These are phyloP conservation scores for Taurulus bubalis DNA, from an alignment of 2,113 vertebrate genomes.

Conservation along the genomic window DNA sequence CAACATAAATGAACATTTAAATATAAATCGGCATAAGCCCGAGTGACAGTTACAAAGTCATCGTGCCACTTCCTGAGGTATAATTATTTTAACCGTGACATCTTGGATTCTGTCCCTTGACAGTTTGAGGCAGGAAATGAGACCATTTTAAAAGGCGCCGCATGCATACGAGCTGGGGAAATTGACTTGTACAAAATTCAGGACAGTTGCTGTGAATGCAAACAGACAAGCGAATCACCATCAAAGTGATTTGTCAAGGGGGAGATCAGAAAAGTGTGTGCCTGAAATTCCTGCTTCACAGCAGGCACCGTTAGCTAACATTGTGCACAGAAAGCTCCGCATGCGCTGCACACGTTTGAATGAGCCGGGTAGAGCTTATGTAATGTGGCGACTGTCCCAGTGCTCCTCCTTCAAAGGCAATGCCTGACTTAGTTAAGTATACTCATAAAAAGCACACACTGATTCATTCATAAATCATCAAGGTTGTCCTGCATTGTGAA, in stretches of 20 bases:
- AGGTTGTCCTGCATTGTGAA: constrained; percentile 44
- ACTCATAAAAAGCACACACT: constrained; percentile 33
- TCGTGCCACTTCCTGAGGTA: constrained; percentile 47
- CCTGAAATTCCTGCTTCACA: constrained; percentile 53
- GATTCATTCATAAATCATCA: constrained; percentile 62
- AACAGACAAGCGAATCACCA: constrained; percentile 69
- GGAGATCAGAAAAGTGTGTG: constrained; percentile 38
- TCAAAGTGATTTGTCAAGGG: constrained; percentile 69
- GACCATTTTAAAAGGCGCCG: constrained; percentile 48
- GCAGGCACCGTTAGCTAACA: constrained; percentile 31
- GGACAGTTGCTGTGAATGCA: constrained; percentile 58
- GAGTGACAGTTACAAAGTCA: constrained; percentile 63
- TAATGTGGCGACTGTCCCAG: constrained; percentile 45
- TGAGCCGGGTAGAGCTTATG: constrained; percentile 30
- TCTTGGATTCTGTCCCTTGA: constrained; percentile 41
- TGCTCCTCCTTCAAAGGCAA: constrained; percentile 56
- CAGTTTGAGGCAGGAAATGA: constrained; percentile 56
- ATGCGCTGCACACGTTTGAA: constrained; percentile 24
- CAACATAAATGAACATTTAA: constrained; percentile 57
- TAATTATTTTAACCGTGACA: constrained; percentile 71
- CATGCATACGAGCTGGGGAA: constrained; percentile 29
- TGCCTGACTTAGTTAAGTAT: constrained; percentile 40
- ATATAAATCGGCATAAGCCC: constrained; percentile 68
- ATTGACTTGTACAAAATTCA: constrained; percentile 60
- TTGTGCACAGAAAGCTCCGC: constrained; percentile 21